These are phyloP conservation scores for Neocrepidodera transversa DNA, from an alignment of 2,888 invertebrate genomes.

Conservation along the genomic window DNA sequence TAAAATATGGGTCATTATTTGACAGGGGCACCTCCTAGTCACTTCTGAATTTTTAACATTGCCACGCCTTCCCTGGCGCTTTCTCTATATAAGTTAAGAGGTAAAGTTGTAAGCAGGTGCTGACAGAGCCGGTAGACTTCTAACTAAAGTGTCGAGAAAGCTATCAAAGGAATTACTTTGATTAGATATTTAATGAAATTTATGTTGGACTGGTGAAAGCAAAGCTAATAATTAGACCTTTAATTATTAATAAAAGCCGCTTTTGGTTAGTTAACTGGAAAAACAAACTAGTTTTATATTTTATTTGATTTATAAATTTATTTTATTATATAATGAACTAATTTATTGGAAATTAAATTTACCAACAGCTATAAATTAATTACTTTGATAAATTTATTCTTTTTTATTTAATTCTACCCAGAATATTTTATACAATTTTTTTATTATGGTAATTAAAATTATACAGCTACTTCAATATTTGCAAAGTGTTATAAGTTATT, in stretches of 20 bases:
- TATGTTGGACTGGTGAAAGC: constrained; percentile 9
- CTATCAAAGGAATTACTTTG: constrained; percentile 3
- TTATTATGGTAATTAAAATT: too few species aligned
- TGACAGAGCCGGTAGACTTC: constrained; percentile 13
- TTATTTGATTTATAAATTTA: too few species aligned
- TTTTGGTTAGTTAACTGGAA: too few species aligned
- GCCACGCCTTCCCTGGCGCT: not conserved
- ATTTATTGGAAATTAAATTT: too few species aligned
- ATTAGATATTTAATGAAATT: constrained; percentile 21
- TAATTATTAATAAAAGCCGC: not conserved
- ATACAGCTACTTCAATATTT: too few species aligned
- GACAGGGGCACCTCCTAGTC: not conserved
- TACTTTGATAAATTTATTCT: too few species aligned
- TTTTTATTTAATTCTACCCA: too few species aligned
- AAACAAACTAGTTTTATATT: too few species aligned
- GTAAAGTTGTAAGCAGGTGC: not conserved
- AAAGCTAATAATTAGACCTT: constrained; percentile 4
- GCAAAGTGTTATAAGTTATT: too few species aligned
- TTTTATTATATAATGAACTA: too few species aligned
- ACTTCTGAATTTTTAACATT: not conserved
- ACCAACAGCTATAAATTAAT: too few species aligned
- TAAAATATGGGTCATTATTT: not conserved
- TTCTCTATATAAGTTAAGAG: not conserved
- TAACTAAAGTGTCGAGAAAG: constrained; percentile 17
- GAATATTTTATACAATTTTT: too few species aligned